phyloP scores from a whole-genome alignment of 2,113 vertebrate genomes.

The Natator depressus region DNA sequence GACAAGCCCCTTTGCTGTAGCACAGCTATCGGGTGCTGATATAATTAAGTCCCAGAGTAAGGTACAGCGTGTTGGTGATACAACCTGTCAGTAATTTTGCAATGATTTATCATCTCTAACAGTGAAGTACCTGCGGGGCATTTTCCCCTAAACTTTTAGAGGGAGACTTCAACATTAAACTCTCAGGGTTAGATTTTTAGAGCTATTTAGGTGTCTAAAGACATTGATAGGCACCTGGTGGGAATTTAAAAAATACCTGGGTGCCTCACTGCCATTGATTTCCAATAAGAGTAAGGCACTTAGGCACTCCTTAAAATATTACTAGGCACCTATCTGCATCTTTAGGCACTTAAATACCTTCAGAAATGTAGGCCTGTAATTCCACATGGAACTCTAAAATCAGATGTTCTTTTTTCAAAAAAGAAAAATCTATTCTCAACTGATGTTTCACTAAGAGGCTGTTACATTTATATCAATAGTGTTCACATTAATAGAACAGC shows the following conservation, averaged over 20 bases:
- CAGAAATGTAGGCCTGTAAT: not conserved
- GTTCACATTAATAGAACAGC: not conserved
- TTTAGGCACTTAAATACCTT: not conserved
- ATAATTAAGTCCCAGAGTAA: constrained; percentile 53
- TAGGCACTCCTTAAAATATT: not conserved
- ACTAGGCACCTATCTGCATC: not conserved
- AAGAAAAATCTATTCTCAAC: not conserved
- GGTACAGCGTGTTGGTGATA: not conserved
- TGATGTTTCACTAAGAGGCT: not conserved
- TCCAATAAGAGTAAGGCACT: not conserved
- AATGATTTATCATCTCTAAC: constrained; percentile 48
- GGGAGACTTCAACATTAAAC: not conserved
- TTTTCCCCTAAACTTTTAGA: not conserved
- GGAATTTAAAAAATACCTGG: not conserved
- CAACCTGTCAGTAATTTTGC: constrained; percentile 17
- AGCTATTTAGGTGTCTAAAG: not conserved
- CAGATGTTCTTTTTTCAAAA: not conserved
- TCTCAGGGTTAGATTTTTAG: not conserved
- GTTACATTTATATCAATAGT: not conserved
- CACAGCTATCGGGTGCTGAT: not conserved
- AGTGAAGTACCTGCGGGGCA: not conserved
- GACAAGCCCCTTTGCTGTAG: not conserved
- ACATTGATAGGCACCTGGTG: not conserved
- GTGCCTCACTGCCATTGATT: not conserved
- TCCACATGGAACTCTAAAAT: not conserved